phyloP scores from a whole-genome alignment of 2,113 vertebrate species.

The Serilophus lunatus region DNA sequence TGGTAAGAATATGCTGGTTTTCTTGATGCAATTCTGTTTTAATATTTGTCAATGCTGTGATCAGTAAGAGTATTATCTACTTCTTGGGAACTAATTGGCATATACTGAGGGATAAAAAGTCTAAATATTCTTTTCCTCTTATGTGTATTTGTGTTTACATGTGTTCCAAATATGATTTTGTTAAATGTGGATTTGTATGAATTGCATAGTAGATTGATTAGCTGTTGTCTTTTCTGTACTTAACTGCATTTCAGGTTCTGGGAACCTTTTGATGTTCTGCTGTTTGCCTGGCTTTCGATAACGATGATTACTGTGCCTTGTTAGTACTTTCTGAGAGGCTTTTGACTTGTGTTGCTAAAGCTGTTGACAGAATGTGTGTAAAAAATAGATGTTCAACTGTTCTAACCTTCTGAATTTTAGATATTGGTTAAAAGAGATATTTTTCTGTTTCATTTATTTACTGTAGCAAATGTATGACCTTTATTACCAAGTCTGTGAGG shows the following conservation, averaged over 20 bases:
- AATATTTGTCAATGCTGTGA: not conserved
- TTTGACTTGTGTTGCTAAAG: not conserved
- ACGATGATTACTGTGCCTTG: not conserved
- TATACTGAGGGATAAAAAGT: not conserved
- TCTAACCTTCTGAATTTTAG: not conserved
- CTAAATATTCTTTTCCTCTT: not conserved
- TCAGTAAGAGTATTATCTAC: not conserved
- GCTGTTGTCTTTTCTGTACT: not conserved
- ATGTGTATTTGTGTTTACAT: not conserved
- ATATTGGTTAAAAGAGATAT: not conserved
- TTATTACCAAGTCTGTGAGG: not conserved
- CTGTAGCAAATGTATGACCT: not conserved
- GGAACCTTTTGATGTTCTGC: not conserved
- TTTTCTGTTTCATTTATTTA: not conserved
- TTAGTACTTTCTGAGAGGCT: not conserved
- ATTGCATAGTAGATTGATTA: not conserved
- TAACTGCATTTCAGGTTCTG: not conserved
- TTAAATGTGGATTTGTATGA: not conserved
- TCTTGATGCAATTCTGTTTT: not conserved
- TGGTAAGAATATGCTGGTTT: conserved; percentile 78
- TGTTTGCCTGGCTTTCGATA: not conserved
- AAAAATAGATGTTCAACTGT: not conserved
- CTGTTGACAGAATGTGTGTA: not conserved
- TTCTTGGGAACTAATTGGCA: not conserved
- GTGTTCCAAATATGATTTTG: not conserved